Evolutionary conservation across 2,888 invertebrate species (phyloP), one percentile per base, ranked within the genome.

Genomic region (Lacanobia wlatinum): DNA sequence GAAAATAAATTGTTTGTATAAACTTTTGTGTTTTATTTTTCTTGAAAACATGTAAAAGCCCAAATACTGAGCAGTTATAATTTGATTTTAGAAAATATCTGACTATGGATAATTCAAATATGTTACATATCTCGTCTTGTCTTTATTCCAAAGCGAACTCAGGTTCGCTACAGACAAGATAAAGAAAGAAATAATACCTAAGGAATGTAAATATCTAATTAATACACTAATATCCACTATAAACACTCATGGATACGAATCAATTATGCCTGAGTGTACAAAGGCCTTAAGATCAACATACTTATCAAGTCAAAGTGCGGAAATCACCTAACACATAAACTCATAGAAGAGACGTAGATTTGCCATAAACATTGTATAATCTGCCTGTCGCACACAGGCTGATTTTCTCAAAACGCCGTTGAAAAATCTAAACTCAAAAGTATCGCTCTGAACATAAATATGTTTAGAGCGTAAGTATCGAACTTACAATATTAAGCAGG

Each of bases 1-100:
- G 86, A 87, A 86, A 91, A 91, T 92, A 92, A 93, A 92, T 83
- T 88, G 87, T 92, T 92, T 91, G 59, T 90, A 86, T 88, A 89
- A 34, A 80, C 58, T 73, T 66, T 56, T 74, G 77, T 80, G 78
- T 89, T 84, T 90, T 75, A 80, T 84, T 87, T 86, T 76, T 9
- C 14, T 10, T 12, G 6, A 38, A 58, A 1, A 2, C 12, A 2
- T 38, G 7, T 38, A 12, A 12, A 58, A 12, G 34, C 34, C 34
- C 34, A 34, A 3, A 6, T 38, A 58, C 7, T 58, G 0, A 5
- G n/a, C 34, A 56, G 28, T n/a, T 5, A 34, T 56, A n/a, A 56
- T 56, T 9, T 28, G 28, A 28, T 28, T 28, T 1, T 28, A 28
- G 28, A 28, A 28, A 28, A 28, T 28, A 34, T 56, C 18, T 34